Conservation (phyloP, 2,113 vertebrate genomes). For the Puma concolor region DNA sequence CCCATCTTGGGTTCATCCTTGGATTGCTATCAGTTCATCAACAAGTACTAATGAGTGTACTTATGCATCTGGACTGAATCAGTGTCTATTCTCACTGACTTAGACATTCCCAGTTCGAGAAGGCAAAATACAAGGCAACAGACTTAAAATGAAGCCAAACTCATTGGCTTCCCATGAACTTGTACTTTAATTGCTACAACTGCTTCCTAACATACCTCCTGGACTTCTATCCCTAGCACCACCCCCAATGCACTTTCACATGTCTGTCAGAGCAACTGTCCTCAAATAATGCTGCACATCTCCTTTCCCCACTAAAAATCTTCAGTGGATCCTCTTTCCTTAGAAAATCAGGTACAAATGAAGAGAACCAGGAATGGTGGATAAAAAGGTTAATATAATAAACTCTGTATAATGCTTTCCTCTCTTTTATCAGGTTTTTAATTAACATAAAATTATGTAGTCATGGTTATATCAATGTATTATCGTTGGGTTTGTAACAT, state of each 20-base stretch:
- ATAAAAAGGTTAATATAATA: background rate
- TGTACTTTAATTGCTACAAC: background rate
- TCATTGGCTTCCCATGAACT: background rate
- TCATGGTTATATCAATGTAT: background rate
- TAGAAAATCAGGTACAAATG: constrained; percentile 39
- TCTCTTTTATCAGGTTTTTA: constrained; percentile 11
- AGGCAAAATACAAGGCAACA: background rate
- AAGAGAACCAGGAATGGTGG: background rate
- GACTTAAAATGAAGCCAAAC: background rate
- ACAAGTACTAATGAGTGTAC: background rate
- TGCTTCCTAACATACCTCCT: background rate
- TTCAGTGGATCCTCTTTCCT: constrained; percentile 17
- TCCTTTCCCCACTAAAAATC: background rate
- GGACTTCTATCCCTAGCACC: background rate
- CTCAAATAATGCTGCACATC: background rate
- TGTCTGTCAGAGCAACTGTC: background rate
- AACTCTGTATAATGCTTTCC: background rate
- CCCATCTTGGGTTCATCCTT: background rate
- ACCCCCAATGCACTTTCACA: background rate
- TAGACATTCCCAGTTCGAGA: background rate
- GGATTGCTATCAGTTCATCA: background rate
- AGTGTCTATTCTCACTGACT: background rate
- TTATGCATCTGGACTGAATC: background rate
- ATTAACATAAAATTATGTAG: constrained; percentile 16
- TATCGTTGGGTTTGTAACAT: background rate